Evolutionary conservation across 2,797 vertebrate genomes (phyloP).

Genomic region (Kryptopterus vitreolus): DNA sequence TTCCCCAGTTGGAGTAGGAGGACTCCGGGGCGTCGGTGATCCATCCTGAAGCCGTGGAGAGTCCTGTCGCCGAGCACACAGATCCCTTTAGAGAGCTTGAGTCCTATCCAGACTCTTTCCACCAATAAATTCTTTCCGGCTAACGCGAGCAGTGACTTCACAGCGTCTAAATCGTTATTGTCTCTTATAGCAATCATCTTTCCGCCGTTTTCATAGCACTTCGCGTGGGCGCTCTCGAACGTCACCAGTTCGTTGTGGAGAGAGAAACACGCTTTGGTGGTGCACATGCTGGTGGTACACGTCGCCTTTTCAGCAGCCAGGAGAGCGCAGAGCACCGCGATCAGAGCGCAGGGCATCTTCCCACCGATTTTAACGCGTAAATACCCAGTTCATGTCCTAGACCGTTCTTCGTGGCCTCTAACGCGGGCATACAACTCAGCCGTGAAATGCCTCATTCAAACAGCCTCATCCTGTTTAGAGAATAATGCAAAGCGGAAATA

Average conservation of each 20-base stretch:
- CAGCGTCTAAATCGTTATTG: conserved; percentile 50
- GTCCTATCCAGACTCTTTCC: conserved; percentile 69
- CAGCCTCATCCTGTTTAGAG: conserved; percentile 70
- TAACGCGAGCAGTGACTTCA: conserved; percentile 41
- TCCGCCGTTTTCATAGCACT: conserved; percentile 68
- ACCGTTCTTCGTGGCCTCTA: conserved; percentile 39
- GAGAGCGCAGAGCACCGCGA: conserved; percentile 58
- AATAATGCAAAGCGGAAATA: conserved; percentile 66
- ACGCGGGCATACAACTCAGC: conserved; percentile 49
- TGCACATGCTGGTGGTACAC: conserved; percentile 59
- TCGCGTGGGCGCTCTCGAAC: conserved; percentile 58
- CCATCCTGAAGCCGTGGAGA: conserved; percentile 74
- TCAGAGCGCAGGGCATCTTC: conserved; percentile 60
- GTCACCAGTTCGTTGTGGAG: conserved; percentile 52
- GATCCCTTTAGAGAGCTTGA: conserved; percentile 57
- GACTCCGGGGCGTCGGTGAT: conserved; percentile 55
- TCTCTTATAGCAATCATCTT: conserved; percentile 67
- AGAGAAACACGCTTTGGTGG: conserved; percentile 65
- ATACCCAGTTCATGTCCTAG: conserved; percentile 36
- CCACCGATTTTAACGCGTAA: conserved; percentile 24
- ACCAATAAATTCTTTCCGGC: conserved; percentile 45
- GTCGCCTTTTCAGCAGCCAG: conserved; percentile 23
- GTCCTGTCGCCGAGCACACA: conserved; percentile 51
- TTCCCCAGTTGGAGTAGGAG: conserved; percentile 71
- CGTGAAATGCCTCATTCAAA: conserved; percentile 45